These are phyloP conservation scores for Macquaria australasica DNA, from an alignment of 2,113 vertebrate species.

Conservation along the genomic window DNA sequence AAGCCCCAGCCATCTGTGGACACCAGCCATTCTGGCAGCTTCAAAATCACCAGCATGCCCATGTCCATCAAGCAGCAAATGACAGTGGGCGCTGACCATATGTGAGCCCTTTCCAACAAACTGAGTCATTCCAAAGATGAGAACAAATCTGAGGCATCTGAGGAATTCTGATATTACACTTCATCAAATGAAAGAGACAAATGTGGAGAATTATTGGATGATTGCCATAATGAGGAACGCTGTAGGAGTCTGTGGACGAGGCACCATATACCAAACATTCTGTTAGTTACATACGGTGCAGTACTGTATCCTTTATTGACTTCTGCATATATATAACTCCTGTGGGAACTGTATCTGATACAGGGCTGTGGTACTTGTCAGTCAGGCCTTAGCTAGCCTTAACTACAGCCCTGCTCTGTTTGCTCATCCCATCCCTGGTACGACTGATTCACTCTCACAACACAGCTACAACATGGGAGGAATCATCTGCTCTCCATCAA, in stretches of 20 bases:
- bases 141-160: constrained; percentile 42
- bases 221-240: constrained; percentile 38
- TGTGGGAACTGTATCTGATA: background rate
- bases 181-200: constrained; percentile 50
- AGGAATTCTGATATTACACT: constrained; percentile 48
- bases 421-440: background rate
- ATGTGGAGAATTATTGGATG: constrained; percentile 22
- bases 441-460: constrained; percentile 32
- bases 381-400: background rate
- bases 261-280: background rate
- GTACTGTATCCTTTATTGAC: constrained; percentile 9
- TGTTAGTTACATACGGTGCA: background rate
- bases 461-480: constrained; percentile 34
- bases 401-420: background rate
- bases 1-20: constrained; percentile 78
- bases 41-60: constrained; percentile 60
- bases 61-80: constrained; percentile 74
- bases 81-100: constrained; percentile 69
- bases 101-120: constrained; percentile 61
- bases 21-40: constrained; percentile 69
- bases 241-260: constrained; percentile 16
- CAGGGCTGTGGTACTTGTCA: background rate
- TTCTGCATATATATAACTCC: background rate
- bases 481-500: constrained; percentile 43
- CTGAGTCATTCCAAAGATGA: constrained; percentile 53